Conservation (phyloP, 2,888 invertebrate species). For the Drosophila subsilvestris region DNA sequence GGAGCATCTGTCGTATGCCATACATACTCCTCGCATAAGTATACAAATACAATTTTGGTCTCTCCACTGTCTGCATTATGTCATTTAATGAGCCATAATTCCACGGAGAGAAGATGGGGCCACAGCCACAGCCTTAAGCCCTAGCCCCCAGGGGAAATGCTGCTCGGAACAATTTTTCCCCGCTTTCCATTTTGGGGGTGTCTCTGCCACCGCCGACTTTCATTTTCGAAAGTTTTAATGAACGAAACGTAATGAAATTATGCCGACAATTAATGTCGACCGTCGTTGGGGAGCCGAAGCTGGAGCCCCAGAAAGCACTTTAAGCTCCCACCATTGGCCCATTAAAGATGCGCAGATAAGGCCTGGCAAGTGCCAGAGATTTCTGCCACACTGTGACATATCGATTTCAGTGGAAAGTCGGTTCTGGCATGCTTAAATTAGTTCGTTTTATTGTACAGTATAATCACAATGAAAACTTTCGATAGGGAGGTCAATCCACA, state of each 20-base stretch:
- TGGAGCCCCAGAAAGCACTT: conserved; percentile 36
- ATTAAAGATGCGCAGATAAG: conserved; percentile 2
- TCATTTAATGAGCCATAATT: conserved; percentile 77
- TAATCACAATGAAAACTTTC: too few species aligned
- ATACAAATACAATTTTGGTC: conserved; percentile 42
- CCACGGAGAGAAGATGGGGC: conserved; percentile 46
- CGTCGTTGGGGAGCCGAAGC: conserved; percentile 13
- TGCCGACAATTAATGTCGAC: conserved; percentile 66
- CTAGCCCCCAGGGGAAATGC: conserved; percentile 48
- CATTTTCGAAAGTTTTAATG: conserved; percentile 73
- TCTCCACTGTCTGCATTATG: conserved; percentile 58
- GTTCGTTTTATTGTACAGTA: too few species aligned
- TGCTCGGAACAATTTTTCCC: conserved; percentile 33
- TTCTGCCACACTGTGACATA: background rate
- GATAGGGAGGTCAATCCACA: too few species aligned
- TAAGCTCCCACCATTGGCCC: conserved; percentile 7
- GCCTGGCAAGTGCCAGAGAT: background rate
- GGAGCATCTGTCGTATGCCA: conserved; percentile 28
- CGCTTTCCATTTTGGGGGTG: conserved; percentile 38
- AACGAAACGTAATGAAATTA: conserved; percentile 72
- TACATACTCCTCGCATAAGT: background rate
- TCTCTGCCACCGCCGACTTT: conserved; percentile 22
- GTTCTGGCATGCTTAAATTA: too few species aligned
- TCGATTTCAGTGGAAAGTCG: background rate
- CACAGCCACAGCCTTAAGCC: conserved; percentile 21